Percentiles rank a stretch among this genome's conserved stretches.
These are phyloP conservation scores for Sitta carolinensis DNA, from an alignment of 2,797 vertebrate genomes.

Conservation along the genomic window DNA sequence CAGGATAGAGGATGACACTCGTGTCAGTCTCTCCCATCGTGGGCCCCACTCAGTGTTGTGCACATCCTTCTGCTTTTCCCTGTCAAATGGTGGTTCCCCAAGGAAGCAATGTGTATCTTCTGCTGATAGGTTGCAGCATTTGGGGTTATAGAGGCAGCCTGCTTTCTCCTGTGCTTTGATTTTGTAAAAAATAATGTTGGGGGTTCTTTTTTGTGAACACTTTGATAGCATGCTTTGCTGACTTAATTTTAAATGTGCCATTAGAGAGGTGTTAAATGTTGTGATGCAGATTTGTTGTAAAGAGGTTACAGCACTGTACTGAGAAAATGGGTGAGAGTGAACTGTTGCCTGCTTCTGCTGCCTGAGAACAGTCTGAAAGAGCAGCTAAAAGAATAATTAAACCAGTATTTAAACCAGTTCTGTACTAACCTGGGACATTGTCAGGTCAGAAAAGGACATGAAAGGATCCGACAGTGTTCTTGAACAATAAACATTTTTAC, in stretches of 20 bases:
- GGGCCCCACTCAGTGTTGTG: neutral
- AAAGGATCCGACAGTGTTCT: neutral
- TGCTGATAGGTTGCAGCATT: neutral
- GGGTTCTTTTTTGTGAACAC: neutral
- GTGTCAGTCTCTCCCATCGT: fast-evolving
- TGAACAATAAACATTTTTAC: neutral
- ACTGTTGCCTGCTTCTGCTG: neutral
- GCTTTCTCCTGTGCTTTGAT: neutral
- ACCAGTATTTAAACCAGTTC: neutral
- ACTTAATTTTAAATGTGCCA: neutral
- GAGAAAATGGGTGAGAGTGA: neutral
- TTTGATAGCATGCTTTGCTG: neutral
- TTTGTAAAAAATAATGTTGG: neutral
- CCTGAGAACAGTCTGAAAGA: neutral
- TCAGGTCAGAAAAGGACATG: neutral
- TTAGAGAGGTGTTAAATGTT: neutral
- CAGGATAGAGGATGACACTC: neutral
- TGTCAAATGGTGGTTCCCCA: neutral
- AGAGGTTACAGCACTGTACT: neutral
- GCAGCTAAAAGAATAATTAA: neutral
- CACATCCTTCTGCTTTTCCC: neutral
- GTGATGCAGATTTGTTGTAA: neutral
- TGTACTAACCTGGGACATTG: neutral
- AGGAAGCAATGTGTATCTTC: neutral
- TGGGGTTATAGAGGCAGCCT: neutral